These are phyloP conservation scores for Hypotaenidia philippensis DNA, from an alignment of 2,797 vertebrate genomes.

Conservation along the genomic window DNA sequence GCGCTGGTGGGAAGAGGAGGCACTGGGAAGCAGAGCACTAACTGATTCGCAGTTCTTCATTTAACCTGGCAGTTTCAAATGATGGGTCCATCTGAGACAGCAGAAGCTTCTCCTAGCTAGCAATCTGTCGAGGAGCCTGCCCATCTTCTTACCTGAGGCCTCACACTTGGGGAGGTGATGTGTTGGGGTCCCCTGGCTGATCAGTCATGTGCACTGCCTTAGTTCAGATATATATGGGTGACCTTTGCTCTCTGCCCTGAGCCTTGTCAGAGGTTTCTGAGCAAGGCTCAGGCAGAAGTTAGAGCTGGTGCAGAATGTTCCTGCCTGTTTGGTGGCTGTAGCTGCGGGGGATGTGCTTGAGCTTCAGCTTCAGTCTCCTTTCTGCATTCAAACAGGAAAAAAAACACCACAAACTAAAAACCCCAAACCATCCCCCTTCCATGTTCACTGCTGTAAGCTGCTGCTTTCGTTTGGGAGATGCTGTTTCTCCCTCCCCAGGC, in stretches of 20 bases:
- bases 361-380: background rate
- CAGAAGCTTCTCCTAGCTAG: background rate
- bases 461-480: background rate
- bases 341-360: background rate
- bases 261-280: background rate
- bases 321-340: background rate
- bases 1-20: background rate
- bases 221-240: background rate
- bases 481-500: background rate
- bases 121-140: background rate
- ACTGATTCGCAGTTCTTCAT: background rate
- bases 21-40: background rate
- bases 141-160: too few species aligned
- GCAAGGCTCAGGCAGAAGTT: background rate
- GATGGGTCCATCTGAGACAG: background rate
- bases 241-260: background rate
- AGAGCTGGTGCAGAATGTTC: background rate
- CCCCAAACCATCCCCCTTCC: accelerated
- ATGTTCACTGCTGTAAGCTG: background rate
- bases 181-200: background rate
- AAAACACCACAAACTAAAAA: background rate
- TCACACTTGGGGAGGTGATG: background rate
- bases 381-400: background rate
- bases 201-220: accelerated
- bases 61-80: background rate